These are phyloP conservation scores for Kryphioiulus occultus DNA, from an alignment of 2,888 invertebrate genomes.

Conservation along the genomic window DNA sequence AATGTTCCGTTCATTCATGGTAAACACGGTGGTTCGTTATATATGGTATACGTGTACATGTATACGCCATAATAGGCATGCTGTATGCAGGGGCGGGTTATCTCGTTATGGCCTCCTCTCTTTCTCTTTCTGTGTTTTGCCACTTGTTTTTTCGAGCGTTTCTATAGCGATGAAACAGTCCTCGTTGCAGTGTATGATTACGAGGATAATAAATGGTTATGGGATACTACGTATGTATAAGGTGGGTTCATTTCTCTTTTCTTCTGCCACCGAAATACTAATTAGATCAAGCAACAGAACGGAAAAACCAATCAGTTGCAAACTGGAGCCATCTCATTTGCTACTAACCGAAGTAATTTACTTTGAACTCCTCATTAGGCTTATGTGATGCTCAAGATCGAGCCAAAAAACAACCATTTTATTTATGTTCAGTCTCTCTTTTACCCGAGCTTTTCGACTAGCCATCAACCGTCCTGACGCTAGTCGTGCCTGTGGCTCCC, in stretches of 20 bases:
- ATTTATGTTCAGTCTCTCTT: neutral
- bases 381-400: neutral
- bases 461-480: neutral
- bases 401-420: neutral
- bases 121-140: neutral
- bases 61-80: no score
- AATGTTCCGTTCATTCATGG: no score
- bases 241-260: neutral
- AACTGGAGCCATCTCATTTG: slow-evolving; percentile 15
- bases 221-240: neutral
- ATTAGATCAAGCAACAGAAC: slow-evolving; percentile 23
- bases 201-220: neutral
- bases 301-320: slow-evolving; percentile 15
- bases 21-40: no score
- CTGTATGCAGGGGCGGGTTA: no score
- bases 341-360: slow-evolving; percentile 6
- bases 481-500: neutral
- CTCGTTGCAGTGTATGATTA: neutral
- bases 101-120: no score
- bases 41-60: no score
- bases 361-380: slow-evolving; percentile 23
- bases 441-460: neutral
- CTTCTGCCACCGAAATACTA: slow-evolving; percentile 11
- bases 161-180: neutral
- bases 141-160: neutral